Base-by-base conservation (phyloP, 2,797 vertebrate species). In the Pangasius larnaudii region DNA sequence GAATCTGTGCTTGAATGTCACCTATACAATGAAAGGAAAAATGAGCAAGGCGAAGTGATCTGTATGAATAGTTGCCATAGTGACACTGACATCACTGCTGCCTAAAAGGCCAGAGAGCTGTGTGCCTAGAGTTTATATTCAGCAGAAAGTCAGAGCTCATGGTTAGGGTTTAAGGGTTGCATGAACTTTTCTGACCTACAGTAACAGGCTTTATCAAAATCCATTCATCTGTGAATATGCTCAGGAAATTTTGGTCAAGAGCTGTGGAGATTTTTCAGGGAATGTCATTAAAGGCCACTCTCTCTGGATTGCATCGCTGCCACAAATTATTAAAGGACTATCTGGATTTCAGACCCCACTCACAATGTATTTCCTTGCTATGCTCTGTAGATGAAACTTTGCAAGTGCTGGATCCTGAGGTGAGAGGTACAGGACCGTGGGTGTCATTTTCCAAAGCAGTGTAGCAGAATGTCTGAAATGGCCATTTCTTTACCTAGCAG, bases 1-100 rank as follows among this genome's bases (percentile, higher is more conserved):
- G 61, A 61, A 84, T 67, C 39, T 30, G 83, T 87, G 56, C 67
- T 91, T 90, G 89, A 90, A 91, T 89, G 89, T 69, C 71, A 89
- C 87, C 86, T 91, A 88, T 87, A 86, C 89, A 94, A 93, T 92
- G 91, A 93, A 94, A 92, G 92, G 92, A 88, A 87, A 92, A 91
- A 75, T 82, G 90, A 88, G 30, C 63, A 67, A 72, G 89, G 82
- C 83, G 33, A 82, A 87, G 58, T 75, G 30, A 88, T 89, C 91
- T 89, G 91, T 94, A 93, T 94, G 93, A 95, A 94, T 92, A 87
- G 95, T 95, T 94, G 75, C 95, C 92, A 95, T 95, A 94, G 95
- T 78, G 91, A 96, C 92, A 58, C 13, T 95, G 94, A 95, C 94
- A 94, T 96, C 95, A 95, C 89, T 36, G 19, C 67, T 89, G 86